Conservation (phyloP, 2,888 invertebrate genomes). For the Theretra japonica region DNA sequence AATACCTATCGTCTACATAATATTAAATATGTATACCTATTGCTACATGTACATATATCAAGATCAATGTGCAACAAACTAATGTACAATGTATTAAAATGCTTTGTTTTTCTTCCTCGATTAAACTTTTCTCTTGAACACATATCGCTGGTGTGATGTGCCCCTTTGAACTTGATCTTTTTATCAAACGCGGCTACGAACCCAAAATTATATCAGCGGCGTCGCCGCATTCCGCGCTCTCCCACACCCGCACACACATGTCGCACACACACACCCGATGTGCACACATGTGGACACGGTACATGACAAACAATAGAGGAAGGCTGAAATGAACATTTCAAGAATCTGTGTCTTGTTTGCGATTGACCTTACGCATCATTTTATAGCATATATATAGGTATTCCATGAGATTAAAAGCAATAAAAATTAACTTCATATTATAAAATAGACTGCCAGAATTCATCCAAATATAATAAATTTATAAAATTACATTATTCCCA, state of each 20-base stretch:
- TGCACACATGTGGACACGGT: slow-evolving; percentile 37
- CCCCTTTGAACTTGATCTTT: slow-evolving; percentile 83
- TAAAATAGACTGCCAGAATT: not conserved
- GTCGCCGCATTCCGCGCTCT: slow-evolving; percentile 71
- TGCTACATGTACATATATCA: no score
- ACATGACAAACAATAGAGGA: slow-evolving; percentile 32
- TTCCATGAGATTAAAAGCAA: no score
- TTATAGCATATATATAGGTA: not conserved
- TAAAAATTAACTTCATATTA: no score
- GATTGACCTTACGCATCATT: not conserved
- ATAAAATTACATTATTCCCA: no score
- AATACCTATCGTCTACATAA: not conserved
- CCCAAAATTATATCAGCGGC: slow-evolving; percentile 74
- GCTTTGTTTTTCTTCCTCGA: slow-evolving; percentile 11
- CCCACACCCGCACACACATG: slow-evolving; percentile 48
- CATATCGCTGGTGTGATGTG: slow-evolving; percentile 60
- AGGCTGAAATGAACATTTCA: slow-evolving; percentile 13
- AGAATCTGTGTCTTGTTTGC: not conserved
- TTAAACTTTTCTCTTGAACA: slow-evolving; percentile 41
- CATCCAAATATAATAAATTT: not conserved
- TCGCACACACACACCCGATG: slow-evolving; percentile 28
- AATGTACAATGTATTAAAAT: not conserved
- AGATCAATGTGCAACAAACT: no score
- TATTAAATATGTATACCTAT: no score
- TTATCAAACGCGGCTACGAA: slow-evolving; percentile 73